Evolutionary conservation across 2,797 vertebrate species (phyloP).

Genomic region (Lithobates pipiens): DNA sequence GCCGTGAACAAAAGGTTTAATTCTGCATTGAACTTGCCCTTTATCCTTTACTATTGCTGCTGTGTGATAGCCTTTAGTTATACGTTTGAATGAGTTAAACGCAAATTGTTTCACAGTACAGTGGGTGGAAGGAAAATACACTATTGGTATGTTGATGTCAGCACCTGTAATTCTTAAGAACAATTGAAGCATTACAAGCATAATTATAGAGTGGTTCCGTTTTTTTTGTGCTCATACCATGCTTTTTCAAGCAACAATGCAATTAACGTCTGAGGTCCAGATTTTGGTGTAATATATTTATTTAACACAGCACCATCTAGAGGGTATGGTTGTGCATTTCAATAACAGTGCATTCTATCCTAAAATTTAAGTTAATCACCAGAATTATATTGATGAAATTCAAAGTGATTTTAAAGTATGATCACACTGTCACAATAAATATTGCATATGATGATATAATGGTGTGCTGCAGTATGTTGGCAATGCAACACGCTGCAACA

Average conservation of each 20-base stretch:
- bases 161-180: not conserved
- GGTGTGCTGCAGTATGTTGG: too few relatives aligned
- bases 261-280: not conserved
- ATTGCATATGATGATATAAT: too few relatives aligned
- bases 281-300: not conserved
- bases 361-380: not conserved
- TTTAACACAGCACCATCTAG: slow-evolving; percentile 14
- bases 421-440: too few relatives aligned
- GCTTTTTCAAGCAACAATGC: not conserved
- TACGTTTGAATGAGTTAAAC: slow-evolving; percentile 1
- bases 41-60: not conserved
- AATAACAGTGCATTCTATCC: not conserved
- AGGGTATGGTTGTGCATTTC: not conserved
- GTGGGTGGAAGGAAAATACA: not conserved
- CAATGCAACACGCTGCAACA: too few relatives aligned
- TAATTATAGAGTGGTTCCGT: not conserved
- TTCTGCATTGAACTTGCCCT: not conserved
- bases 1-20: not conserved
- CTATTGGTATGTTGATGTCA: not conserved
- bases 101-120: not conserved
- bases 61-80: not conserved
- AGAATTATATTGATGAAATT: too few relatives aligned
- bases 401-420: too few relatives aligned
- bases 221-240: not conserved
- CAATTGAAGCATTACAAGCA: not conserved